Conservation (phyloP, 1,140 invertebrate species). For the Ladona fulva region DNA sequence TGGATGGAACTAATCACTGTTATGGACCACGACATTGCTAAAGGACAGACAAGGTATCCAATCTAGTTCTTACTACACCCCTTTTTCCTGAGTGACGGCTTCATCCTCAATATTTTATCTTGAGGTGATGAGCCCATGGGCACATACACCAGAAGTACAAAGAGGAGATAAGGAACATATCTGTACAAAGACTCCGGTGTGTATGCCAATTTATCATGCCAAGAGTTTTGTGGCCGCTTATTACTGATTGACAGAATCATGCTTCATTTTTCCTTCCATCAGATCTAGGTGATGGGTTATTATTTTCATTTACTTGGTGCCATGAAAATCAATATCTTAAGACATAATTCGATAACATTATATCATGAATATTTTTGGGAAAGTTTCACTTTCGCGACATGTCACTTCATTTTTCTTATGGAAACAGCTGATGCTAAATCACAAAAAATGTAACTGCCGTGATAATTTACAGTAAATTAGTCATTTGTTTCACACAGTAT, state of each 20-base stretch:
- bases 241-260: not conserved
- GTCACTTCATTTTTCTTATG: no score
- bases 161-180: slow-evolving; percentile 1
- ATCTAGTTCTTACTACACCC: not conserved
- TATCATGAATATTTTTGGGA: no score
- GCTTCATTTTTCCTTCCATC: no score
- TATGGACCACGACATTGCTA: not conserved
- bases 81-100: not conserved
- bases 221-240: not conserved
- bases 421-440: no score
- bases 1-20: not conserved
- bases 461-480: no score
- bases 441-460: no score
- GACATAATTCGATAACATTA: no score
- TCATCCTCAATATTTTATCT: slow-evolving; percentile 5
- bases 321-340: no score
- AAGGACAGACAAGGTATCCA: slow-evolving; percentile 3
- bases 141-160: slow-evolving; percentile 9
- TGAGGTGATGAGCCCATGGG: not conserved
- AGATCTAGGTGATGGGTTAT: no score
- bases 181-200: slow-evolving; percentile 3
- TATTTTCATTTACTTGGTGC: no score
- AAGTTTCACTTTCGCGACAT: no score
- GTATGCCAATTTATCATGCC: slow-evolving; percentile 5
- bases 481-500: no score